A percentile compares a stretch with the other conserved stretches of the same genome.
phyloP scores from a whole-genome alignment of 1,140 invertebrate species.

The Periplaneta americana region DNA sequence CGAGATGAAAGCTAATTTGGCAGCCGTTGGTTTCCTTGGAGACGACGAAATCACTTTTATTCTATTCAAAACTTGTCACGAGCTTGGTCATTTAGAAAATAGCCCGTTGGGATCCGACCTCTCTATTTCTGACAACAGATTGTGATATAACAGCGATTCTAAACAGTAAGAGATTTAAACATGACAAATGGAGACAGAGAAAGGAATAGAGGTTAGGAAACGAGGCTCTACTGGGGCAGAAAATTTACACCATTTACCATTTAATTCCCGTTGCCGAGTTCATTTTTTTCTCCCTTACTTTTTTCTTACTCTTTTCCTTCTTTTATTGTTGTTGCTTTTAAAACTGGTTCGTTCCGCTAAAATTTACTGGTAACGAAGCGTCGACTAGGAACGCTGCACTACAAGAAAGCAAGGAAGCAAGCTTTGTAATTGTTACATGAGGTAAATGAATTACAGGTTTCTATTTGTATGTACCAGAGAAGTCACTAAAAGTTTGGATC shows the following conservation, averaged over 20 bases:
- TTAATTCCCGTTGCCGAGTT: background rate
- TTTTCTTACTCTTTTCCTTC: no score
- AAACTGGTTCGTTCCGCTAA: background rate
- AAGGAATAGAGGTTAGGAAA: background rate
- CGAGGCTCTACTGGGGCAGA: background rate
- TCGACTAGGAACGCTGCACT: background rate
- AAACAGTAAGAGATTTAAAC: background rate
- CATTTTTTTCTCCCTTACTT: background rate
- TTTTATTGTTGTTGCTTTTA: background rate
- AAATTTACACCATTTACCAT: background rate
- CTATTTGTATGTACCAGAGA: background rate
- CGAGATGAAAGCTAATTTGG: no score
- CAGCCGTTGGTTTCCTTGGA: background rate
- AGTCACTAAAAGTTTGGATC: no score
- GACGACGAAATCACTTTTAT: background rate
- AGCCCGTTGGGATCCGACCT: background rate
- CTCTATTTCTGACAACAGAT: background rate
- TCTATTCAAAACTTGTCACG: background rate
- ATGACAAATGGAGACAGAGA: background rate
- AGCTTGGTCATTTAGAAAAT: background rate
- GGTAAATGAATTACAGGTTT: background rate
- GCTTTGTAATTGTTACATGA: background rate
- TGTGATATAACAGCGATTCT: background rate
- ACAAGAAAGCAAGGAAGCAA: background rate
- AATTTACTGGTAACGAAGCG: background rate